Base-by-base conservation (phyloP, 2,797 vertebrate genomes). In the Benthosema pterotum region DNA sequence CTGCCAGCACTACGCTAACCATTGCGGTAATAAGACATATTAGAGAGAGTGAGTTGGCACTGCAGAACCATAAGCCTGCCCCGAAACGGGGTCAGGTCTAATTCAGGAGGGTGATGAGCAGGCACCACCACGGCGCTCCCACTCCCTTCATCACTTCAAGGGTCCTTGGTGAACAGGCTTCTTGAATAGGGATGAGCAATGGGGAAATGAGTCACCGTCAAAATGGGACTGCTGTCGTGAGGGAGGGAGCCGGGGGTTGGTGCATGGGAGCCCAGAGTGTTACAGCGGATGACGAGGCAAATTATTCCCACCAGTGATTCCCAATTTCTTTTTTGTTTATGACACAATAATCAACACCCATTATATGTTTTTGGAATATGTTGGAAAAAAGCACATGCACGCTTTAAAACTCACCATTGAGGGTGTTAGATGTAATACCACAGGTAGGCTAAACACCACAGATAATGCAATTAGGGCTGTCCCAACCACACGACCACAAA, bases 121-220 rank as follows among this genome's bases (percentile, higher is more conserved):
- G 73, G 80, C 78, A 25, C 64, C 69, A 53, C 74, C 74, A 74
- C 55, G 65, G 48, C 56, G 4, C 53, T 18, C 17, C 65, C 32
- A 60, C 73, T 69, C 63, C 67, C 61, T 17, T 46, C 63, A 54
- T 62, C 57, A 45, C 86, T 87, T 90, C 82, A 79, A 87, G 77
- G 84, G 81, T 75, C 73, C 17, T 0, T 11, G 65, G 18, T 53
- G 67, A 85, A 77, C 74, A 58, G 67, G 56, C 43, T 68, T 84
- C 67, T 83, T 89, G 82, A 89, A 87, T 87, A 86, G 70, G 80
- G 75, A 91, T 83, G 85, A 87, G 85, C 12, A 4, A 51, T 62
- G 45, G 68, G 71, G 71, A n/a, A 52, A 57, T 72, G 77, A 61
- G 57, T 56, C 85, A 86, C 73, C 55, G 72, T 79, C 9, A 19